Evolutionary conservation across 2,888 invertebrate genomes (phyloP).

Genomic region (Clepsis dumicolana): DNA sequence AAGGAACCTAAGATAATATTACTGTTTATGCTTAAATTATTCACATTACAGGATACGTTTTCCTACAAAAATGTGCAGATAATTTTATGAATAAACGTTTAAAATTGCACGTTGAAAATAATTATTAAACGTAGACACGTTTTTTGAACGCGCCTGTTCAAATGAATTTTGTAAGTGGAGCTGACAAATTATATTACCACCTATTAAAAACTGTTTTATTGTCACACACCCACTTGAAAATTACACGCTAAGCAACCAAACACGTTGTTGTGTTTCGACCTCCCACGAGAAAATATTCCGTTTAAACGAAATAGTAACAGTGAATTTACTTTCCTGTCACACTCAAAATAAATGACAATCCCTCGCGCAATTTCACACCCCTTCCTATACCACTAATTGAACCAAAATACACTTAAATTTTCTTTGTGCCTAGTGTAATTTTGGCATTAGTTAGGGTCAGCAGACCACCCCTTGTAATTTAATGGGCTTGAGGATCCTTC

Average conservation of each 20-base stretch:
- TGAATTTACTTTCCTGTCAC: conserved; percentile 58
- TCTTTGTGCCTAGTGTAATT: conserved; percentile 81
- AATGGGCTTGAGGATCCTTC: conserved; percentile 65
- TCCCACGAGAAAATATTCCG: conserved; percentile 41
- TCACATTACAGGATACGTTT: neutral
- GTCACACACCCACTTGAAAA: conserved; percentile 9
- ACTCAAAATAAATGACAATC: conserved; percentile 77
- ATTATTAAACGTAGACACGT: neutral
- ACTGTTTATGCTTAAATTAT: neutral
- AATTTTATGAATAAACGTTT: neutral
- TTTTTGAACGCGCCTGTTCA: neutral
- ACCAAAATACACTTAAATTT: conserved; percentile 82
- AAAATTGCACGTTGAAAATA: neutral
- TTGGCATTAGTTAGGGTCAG: conserved; percentile 75
- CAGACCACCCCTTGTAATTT: conserved; percentile 72
- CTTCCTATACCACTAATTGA: conserved; percentile 74
- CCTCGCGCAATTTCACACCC: conserved; percentile 79
- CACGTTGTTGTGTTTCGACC: neutral
- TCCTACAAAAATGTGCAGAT: neutral
- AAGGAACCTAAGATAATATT: conserved; percentile 1
- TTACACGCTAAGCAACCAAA: neutral
- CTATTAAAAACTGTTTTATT: neutral
- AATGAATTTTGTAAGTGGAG: neutral
- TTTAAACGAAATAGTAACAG: conserved; percentile 3
- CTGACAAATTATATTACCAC: neutral